phyloP scores from a whole-genome alignment of 2,113 vertebrate genomes.

The Aythya baeri region DNA sequence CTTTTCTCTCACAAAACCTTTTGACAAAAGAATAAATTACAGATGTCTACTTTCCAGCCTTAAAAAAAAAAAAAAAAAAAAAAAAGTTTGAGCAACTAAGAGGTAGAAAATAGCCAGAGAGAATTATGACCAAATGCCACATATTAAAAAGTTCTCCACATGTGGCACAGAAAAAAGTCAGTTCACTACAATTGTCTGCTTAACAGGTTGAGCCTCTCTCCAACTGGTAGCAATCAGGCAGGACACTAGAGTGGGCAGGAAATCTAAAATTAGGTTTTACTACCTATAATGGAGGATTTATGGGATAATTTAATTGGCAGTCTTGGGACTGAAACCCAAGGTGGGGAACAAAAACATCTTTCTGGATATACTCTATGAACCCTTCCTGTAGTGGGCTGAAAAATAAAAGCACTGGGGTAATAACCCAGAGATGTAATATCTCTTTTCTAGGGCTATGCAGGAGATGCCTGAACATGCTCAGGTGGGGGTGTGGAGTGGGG shows the following conservation, averaged over 20 bases:
- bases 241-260: conserved; percentile 77
- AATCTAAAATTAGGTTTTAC: conserved; percentile 89
- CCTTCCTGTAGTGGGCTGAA: conserved; percentile 44
- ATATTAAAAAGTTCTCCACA: conserved; percentile 28
- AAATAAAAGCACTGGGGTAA: conserved; percentile 49
- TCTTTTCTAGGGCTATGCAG: neutral
- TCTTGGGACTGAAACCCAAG: conserved; percentile 75
- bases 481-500: neutral
- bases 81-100: neutral
- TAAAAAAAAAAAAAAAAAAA: neutral
- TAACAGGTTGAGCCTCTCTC: conserved; percentile 61
- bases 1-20: neutral
- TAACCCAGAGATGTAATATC: conserved; percentile 24
- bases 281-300: conserved; percentile 86
- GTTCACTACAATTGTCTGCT: conserved; percentile 42
- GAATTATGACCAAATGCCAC: conserved; percentile 46
- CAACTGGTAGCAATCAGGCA: conserved; percentile 80
- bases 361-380: conserved; percentile 58
- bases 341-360: conserved; percentile 76
- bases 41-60: neutral
- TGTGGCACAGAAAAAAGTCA: conserved; percentile 35
- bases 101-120: conserved; percentile 8
- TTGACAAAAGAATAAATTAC: conserved; percentile 4
- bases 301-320: conserved; percentile 84
- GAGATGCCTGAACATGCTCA: neutral